A percentile compares a stretch with the other conserved stretches of the same genome.
Conservation (phyloP, 1,140 invertebrate genomes). For the Drosophila nasuta region DNA sequence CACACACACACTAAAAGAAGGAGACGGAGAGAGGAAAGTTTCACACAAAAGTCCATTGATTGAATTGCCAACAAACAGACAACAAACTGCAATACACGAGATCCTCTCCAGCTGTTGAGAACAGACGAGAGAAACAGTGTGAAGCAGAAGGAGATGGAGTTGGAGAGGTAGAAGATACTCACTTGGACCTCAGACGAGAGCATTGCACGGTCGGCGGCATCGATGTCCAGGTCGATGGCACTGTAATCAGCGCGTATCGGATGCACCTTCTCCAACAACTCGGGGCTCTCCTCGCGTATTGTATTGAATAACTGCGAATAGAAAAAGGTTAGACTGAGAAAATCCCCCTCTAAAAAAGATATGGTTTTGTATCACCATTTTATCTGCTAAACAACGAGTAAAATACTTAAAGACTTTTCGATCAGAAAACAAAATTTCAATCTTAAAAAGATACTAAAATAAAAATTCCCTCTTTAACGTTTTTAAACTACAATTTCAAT, state of each 20-base stretch:
- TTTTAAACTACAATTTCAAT: no score
- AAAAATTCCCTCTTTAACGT: no score
- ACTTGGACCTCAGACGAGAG: constrained; percentile 83
- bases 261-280: constrained; percentile 90
- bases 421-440: no score
- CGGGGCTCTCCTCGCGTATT: constrained; percentile 87
- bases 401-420: no score
- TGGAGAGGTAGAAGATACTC: constrained; percentile 49
- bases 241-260: constrained; percentile 94
- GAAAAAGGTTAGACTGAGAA: background rate
- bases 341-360: background rate
- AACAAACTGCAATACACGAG: constrained; percentile 33
- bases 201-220: constrained; percentile 79
- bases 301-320: constrained; percentile 89
- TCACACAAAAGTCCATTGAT: constrained; percentile 75
- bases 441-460: no score
- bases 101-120: constrained; percentile 20
- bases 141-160: no score
- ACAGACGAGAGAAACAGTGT: constrained; percentile 1
- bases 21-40: constrained; percentile 24
- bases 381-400: no score
- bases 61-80: constrained; percentile 68
- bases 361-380: no score
- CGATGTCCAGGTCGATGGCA: constrained; percentile 90
- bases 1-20: constrained; percentile 25